These are phyloP conservation scores for Saguinus midas DNA, from an alignment of 2,113 vertebrate genomes.

Conservation along the genomic window DNA sequence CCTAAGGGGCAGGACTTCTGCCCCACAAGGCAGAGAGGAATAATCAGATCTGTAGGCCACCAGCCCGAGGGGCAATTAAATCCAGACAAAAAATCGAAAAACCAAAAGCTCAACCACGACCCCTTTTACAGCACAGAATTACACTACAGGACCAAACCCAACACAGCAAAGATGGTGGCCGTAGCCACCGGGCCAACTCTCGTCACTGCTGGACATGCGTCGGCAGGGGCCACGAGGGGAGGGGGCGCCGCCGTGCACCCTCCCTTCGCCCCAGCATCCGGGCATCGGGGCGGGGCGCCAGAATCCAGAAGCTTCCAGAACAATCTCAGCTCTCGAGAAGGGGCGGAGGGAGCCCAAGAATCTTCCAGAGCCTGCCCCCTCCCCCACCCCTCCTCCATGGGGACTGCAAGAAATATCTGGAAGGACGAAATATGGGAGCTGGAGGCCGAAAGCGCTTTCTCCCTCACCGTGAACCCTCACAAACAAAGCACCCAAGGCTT, in stretches of 20 bases:
- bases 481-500: neutral
- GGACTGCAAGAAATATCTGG: neutral
- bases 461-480: neutral
- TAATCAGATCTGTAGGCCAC: fast-evolving
- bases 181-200: neutral
- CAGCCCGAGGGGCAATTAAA: neutral
- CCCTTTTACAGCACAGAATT: neutral
- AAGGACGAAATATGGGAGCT: fast-evolving
- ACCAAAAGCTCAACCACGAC: neutral
- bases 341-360: neutral
- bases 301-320: slow-evolving; percentile 75
- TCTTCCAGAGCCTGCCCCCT: neutral
- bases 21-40: fast-evolving
- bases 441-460: fast-evolving
- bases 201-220: slow-evolving; percentile 31
- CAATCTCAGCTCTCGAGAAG: slow-evolving; percentile 11
- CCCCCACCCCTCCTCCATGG: neutral
- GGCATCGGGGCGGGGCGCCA: slow-evolving; percentile 73
- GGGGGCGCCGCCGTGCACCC: slow-evolving; percentile 53
- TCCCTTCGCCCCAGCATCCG: slow-evolving; percentile 62
- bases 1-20: fast-evolving
- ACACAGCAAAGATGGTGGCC: slow-evolving; percentile 47
- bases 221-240: neutral
- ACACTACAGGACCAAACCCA: fast-evolving
- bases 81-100: neutral